Conservation (phyloP, 1,140 invertebrate genomes). For the Aethina tumida region DNA sequence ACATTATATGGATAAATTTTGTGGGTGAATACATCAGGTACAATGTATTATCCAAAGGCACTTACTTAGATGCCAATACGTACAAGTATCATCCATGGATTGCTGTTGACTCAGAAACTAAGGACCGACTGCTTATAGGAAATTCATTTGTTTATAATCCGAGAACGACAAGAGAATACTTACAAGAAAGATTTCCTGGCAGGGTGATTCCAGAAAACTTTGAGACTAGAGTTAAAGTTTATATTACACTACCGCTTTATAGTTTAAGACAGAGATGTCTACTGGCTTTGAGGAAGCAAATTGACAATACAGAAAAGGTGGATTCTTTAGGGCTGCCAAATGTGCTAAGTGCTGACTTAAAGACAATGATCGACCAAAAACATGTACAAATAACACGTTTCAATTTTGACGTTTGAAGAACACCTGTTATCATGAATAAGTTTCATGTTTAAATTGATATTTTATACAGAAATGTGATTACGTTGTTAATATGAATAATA, state of each 20-base stretch:
- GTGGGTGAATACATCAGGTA: slow-evolving; percentile 48
- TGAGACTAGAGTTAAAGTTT: slow-evolving; percentile 17
- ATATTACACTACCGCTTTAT: slow-evolving; percentile 28
- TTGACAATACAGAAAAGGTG: slow-evolving; percentile 18
- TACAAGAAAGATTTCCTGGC: slow-evolving; percentile 15
- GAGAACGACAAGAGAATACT: slow-evolving; percentile 22
- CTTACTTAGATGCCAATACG: slow-evolving; percentile 54
- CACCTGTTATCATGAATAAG: too few relatives aligned
- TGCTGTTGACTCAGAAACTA: slow-evolving; percentile 50
- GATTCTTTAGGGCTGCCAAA: slow-evolving; percentile 27
- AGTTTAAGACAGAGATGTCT: slow-evolving; percentile 26
- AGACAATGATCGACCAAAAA: slow-evolving; percentile 19
- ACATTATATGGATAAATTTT: slow-evolving; percentile 68
- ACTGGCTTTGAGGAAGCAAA: slow-evolving; percentile 22
- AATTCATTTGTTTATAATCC: slow-evolving; percentile 33
- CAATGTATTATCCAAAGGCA: slow-evolving; percentile 39
- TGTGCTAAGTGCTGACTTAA: slow-evolving; percentile 24
- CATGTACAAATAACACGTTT: slow-evolving; percentile 8
- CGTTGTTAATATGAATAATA: too few relatives aligned
- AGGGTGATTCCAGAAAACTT: slow-evolving; percentile 10
- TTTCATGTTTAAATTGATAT: too few relatives aligned
- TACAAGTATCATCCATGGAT: slow-evolving; percentile 66
- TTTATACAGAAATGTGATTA: too few relatives aligned
- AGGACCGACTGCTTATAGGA: slow-evolving; percentile 41
- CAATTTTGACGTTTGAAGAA: too few relatives aligned